phyloP scores from a whole-genome alignment of 1,140 invertebrate genomes.

The Subanguina moxae region DNA sequence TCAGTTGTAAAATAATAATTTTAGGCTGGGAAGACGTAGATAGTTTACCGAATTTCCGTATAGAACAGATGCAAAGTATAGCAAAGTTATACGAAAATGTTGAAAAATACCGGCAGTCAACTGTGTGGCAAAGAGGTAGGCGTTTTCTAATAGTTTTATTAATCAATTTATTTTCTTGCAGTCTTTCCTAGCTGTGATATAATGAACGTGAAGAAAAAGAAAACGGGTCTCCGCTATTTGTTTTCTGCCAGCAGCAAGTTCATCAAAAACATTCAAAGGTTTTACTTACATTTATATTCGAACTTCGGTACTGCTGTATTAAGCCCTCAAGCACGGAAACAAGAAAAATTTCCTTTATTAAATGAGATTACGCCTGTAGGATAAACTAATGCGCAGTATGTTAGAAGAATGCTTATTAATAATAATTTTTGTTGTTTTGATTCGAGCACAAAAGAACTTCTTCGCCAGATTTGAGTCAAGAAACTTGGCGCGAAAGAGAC shows the following conservation, averaged over 20 bases:
- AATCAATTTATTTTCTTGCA: not conserved
- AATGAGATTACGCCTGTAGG: too few species aligned
- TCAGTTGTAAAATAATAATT: too few species aligned
- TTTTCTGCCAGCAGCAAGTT: slow-evolving; percentile 91
- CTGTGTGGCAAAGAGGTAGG: slow-evolving; percentile 60
- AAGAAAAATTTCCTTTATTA: too few species aligned
- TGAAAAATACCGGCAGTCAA: slow-evolving; percentile 67
- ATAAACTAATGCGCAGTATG: too few species aligned
- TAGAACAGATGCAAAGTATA: slow-evolving; percentile 68
- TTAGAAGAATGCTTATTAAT: too few species aligned
- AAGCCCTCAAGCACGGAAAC: too few species aligned
- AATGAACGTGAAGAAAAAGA: slow-evolving; percentile 64
- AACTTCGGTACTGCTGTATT: too few species aligned
- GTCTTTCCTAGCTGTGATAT: slow-evolving; percentile 42
- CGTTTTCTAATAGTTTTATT: not conserved
- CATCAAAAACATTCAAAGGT: slow-evolving; percentile 74
- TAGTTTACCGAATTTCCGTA: slow-evolving; percentile 1
- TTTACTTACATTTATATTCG: too few species aligned
- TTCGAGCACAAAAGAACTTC: too few species aligned
- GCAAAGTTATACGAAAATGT: slow-evolving; percentile 81
- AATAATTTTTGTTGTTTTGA: too few species aligned
- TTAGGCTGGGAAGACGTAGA: slow-evolving; percentile 33
- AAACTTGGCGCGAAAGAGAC: too few species aligned
- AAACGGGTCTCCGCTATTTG: slow-evolving; percentile 84
- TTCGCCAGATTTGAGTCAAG: too few species aligned